These are phyloP conservation scores for Lasaia peninsularis DNA, from an alignment of 1,140 invertebrate species.

Conservation along the genomic window DNA sequence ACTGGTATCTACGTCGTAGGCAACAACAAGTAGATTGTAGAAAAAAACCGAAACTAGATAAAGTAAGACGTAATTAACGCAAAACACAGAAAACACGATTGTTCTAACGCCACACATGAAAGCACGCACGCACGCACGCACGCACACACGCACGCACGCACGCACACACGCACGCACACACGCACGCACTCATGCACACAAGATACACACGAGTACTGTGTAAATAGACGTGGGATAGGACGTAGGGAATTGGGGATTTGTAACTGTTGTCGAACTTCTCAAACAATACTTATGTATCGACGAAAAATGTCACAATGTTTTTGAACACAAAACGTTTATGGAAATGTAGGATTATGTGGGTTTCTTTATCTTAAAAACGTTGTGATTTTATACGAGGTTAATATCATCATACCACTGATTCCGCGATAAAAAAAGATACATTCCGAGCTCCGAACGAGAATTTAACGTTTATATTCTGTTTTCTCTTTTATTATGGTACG, in stretches of 20 bases:
- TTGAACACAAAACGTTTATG: not conserved
- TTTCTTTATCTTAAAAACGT: conserved; percentile 7
- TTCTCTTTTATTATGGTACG: not conserved
- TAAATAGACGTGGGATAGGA: not conserved
- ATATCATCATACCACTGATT: conserved; percentile 1
- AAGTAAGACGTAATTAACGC: no score
- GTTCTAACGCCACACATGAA: no score
- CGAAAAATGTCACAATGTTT: conserved; percentile 1
- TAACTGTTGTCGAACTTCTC: not conserved
- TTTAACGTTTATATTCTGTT: conserved; percentile 4
- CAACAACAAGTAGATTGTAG: no score
- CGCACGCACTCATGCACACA: no score
- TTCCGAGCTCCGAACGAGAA: not conserved
- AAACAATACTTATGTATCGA: not conserved
- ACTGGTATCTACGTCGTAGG: no score
- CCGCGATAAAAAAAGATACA: not conserved
- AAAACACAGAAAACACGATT: no score
- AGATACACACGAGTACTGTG: no score
- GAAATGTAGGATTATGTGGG: not conserved
- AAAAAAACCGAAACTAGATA: no score
- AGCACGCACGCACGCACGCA: no score
- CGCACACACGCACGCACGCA: no score
- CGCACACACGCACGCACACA: no score
- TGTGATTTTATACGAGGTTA: conserved; percentile 2
- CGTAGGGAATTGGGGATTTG: not conserved